These are phyloP conservation scores for Solenopsis invicta DNA, from an alignment of 1,140 invertebrate species.

Conservation along the genomic window DNA sequence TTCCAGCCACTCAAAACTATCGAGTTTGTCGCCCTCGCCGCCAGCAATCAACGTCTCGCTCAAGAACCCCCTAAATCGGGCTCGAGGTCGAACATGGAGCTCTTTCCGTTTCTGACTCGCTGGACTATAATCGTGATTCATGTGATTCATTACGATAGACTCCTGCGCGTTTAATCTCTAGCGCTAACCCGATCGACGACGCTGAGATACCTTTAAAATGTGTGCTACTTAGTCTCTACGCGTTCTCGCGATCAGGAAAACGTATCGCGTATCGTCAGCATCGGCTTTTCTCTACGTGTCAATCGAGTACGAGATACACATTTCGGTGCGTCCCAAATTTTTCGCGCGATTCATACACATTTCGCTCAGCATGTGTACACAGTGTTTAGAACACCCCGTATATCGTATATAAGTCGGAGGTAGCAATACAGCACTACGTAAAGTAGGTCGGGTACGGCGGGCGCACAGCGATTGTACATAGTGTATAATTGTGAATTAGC, in stretches of 20 bases:
- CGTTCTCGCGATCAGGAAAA: constrained; percentile 23
- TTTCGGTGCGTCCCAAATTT: constrained; percentile 15
- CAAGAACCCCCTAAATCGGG: constrained; percentile 80
- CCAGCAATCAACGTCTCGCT: constrained; percentile 82
- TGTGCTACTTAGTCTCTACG: constrained; percentile 37
- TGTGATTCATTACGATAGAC: constrained; percentile 18
- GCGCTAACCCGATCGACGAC: not conserved
- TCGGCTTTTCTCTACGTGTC: constrained; percentile 24
- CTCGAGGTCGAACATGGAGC: not conserved
- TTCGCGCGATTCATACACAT: constrained; percentile 37
- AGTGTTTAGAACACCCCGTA: constrained; percentile 53
- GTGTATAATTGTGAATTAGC: constrained; percentile 77
- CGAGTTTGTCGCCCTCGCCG: constrained; percentile 79
- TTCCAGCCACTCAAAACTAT: constrained; percentile 67
- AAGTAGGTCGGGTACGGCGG: constrained; percentile 47
- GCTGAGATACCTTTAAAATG: not conserved
- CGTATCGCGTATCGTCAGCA: not conserved
- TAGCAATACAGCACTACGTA: constrained; percentile 68
- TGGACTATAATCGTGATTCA: constrained; percentile 23
- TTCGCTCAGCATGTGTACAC: constrained; percentile 39
- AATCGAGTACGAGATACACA: constrained; percentile 33
- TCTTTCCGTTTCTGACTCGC: not conserved
- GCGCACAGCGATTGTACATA: constrained; percentile 67
- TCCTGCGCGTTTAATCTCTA: constrained; percentile 22
- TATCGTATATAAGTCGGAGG: constrained; percentile 37